Evolutionary conservation across 2,797 vertebrate genomes (phyloP).

Genomic region (Hafferia zeledoni): DNA sequence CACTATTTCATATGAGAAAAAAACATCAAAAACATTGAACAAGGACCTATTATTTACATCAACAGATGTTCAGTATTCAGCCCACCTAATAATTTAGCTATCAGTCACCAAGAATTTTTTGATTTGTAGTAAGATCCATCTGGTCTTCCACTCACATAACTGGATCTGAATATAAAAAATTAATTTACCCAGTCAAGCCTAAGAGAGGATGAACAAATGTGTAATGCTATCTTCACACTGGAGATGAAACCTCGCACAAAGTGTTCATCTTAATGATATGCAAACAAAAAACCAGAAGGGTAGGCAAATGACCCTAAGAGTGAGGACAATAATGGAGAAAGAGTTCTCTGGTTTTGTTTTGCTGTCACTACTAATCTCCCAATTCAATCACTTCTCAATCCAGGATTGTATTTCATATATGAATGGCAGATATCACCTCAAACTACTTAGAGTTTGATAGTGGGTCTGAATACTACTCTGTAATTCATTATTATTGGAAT

Average conservation of each 20-base stretch:
- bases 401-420: not conserved
- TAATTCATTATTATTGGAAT: not conserved
- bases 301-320: not conserved
- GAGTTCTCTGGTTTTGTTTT: not conserved
- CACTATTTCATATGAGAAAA: constrained; percentile 56
- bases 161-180: constrained; percentile 71
- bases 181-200: constrained; percentile 68
- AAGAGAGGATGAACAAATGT: constrained; percentile 55
- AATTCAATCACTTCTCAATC: not conserved
- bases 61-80: constrained; percentile 78
- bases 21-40: constrained; percentile 56
- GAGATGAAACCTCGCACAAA: constrained; percentile 42
- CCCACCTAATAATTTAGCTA: constrained; percentile 69
- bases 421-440: not conserved
- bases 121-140: constrained; percentile 68
- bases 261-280: constrained; percentile 63
- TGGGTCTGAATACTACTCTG: not conserved
- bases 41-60: constrained; percentile 69
- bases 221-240: constrained; percentile 62
- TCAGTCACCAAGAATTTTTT: constrained; percentile 74
- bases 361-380: not conserved
- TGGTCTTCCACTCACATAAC: constrained; percentile 70
- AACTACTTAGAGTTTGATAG: not conserved
- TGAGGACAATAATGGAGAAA: not conserved
- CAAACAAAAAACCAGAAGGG: constrained; percentile 47